Conservation (phyloP, 2,888 invertebrate genomes). For the Melipona bicolor region DNA sequence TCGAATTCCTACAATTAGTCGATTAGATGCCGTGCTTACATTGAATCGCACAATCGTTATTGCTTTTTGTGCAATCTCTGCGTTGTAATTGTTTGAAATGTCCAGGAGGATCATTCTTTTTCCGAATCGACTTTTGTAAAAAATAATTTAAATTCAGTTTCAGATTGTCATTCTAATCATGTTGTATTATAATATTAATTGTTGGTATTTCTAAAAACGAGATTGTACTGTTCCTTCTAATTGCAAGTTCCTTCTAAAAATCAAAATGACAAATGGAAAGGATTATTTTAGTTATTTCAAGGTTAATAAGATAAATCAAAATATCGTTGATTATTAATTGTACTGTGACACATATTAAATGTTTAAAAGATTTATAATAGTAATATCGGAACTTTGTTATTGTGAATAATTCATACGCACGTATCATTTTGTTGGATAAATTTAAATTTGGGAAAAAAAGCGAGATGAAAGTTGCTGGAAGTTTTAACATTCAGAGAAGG, state of each 20-base stretch:
- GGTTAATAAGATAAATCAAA: too few species aligned
- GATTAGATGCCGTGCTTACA: neutral
- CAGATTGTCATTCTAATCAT: neutral
- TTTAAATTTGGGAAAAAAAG: too few species aligned
- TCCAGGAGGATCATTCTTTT: neutral
- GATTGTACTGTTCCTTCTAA: neutral
- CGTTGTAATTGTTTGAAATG: neutral
- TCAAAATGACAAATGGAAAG: neutral
- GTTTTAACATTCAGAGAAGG: too few species aligned
- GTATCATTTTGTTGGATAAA: too few species aligned
- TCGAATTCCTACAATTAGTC: neutral
- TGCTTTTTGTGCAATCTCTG: neutral
- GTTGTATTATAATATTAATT: neutral
- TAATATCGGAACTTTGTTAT: too few species aligned
- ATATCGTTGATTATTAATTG: too few species aligned
- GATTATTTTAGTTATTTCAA: too few species aligned
- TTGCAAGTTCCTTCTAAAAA: too few species aligned
- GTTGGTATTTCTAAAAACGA: neutral
- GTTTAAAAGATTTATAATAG: too few species aligned
- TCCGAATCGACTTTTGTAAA: neutral
- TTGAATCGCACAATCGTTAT: neutral
- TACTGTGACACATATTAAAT: too few species aligned
- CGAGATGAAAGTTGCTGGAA: too few species aligned
- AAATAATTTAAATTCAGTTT: neutral
- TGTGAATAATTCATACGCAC: too few species aligned